These are phyloP conservation scores for Schizotus pectinicornis DNA, from an alignment of 2,888 invertebrate species.

Conservation along the genomic window DNA sequence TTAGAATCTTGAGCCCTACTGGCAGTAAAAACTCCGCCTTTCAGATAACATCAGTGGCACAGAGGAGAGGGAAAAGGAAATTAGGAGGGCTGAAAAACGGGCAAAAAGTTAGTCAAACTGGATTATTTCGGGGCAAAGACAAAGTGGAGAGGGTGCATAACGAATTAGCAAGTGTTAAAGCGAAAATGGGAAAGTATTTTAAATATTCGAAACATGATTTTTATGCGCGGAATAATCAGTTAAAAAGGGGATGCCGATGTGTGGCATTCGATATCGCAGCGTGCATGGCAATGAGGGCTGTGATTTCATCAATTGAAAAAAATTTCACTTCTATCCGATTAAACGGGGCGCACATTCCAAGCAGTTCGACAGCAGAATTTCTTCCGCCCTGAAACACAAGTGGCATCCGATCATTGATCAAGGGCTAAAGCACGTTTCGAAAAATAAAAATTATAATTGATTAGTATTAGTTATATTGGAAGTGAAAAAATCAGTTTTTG, in stretches of 20 bases:
- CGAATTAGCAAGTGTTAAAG: constrained; percentile 49
- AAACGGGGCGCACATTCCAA: no score
- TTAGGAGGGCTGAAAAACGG: constrained; percentile 48
- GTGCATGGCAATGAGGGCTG: background rate
- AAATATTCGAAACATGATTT: constrained; percentile 42
- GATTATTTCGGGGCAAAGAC: constrained; percentile 49
- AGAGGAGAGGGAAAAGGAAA: constrained; percentile 47
- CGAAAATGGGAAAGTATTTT: constrained; percentile 40
- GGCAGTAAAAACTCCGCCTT: constrained; percentile 48
- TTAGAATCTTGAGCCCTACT: constrained; percentile 46
- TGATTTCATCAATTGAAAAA: no score
- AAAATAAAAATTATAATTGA: no score
- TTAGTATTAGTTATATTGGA: no score
- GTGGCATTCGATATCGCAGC: background rate
- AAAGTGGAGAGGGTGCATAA: constrained; percentile 50
- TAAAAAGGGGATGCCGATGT: background rate
- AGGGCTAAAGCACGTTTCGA: no score
- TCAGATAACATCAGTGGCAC: constrained; percentile 48
- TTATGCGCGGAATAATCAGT: constrained; percentile 27
- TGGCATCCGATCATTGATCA: no score
- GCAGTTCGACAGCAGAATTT: no score
- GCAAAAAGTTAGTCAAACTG: constrained; percentile 50
- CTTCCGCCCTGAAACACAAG: no score
- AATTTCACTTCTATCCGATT: no score
- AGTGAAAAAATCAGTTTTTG: no score